phyloP scores from a whole-genome alignment of 2,797 vertebrate species.

The Onychomys torridus region DNA sequence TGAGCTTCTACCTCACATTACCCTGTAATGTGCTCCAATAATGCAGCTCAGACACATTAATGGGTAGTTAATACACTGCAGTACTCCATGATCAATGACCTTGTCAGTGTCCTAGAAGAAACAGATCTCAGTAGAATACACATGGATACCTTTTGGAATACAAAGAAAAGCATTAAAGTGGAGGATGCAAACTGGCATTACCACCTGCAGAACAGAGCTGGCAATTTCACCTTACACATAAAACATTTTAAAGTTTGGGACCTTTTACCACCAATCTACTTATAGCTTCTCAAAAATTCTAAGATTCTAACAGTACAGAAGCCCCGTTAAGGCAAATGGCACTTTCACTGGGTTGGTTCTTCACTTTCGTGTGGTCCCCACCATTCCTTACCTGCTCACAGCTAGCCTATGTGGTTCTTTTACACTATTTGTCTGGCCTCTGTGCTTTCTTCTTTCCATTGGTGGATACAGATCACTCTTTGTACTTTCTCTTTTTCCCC shows the following conservation, averaged over 20 bases:
- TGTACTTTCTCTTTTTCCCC: not conserved
- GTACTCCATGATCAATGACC: not conserved
- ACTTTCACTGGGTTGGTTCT: slow-evolving; percentile 8
- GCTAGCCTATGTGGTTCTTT: not conserved
- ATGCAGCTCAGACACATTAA: not conserved
- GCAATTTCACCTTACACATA: not conserved
- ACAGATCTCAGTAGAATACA: not conserved
- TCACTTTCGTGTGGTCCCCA: not conserved
- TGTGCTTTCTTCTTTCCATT: slow-evolving; percentile 38
- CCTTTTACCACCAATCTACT: not conserved
- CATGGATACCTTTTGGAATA: not conserved
- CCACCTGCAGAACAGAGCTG: not conserved
- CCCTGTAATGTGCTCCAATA: not conserved
- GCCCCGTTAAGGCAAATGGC: not conserved
- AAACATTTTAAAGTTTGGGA: slow-evolving; percentile 13
- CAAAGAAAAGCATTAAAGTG: not conserved
- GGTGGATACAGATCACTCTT: not conserved
- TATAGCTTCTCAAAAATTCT: slow-evolving; percentile 18
- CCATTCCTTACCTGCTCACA: not conserved
- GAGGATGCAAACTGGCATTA: not conserved
- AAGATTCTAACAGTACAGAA: not conserved
- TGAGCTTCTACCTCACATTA: not conserved
- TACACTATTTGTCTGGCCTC: not conserved
- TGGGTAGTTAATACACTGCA: not conserved
- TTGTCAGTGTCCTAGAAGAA: slow-evolving; percentile 7